phyloP scores from a whole-genome alignment of 2,888 invertebrate genomes.

The Tetragnatha montana region DNA sequence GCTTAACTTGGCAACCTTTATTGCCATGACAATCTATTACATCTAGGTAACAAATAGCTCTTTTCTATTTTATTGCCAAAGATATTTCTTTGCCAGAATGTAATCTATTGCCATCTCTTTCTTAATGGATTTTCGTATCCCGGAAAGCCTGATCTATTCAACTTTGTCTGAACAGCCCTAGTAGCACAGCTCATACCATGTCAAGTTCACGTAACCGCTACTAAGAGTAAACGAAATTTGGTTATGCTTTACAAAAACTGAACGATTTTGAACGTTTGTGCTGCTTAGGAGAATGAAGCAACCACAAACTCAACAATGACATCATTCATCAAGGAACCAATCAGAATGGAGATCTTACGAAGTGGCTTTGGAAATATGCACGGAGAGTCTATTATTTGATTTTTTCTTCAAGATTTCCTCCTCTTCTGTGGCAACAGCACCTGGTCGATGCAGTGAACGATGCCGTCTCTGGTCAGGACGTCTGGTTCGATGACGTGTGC shows the following conservation, averaged over 20 bases:
- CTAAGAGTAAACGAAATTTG: neutral
- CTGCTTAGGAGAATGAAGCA: neutral
- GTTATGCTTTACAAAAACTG: neutral
- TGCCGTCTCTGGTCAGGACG: constrained; percentile 77
- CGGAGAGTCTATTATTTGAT: neutral
- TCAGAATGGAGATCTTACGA: neutral
- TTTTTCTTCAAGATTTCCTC: constrained; percentile 44
- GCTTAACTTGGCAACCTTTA: no score
- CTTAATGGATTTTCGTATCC: no score
- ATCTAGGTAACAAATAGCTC: no score
- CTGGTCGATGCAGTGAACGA: constrained; percentile 78
- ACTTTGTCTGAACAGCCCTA: no score
- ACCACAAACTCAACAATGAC: neutral
- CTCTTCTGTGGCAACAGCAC: constrained; percentile 76
- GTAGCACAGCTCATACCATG: no score
- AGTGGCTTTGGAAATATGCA: neutral
- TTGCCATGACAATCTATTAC: no score
- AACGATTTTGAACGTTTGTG: neutral
- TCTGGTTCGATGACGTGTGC: constrained; percentile 76
- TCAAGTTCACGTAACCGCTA: no score
- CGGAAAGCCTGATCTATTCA: no score
- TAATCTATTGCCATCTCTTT: no score
- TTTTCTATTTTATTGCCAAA: no score
- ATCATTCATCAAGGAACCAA: neutral
- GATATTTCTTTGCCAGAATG: no score